Base-by-base conservation (phyloP, 2,113 vertebrate species). In the Melanotaenia duboulayi region DNA sequence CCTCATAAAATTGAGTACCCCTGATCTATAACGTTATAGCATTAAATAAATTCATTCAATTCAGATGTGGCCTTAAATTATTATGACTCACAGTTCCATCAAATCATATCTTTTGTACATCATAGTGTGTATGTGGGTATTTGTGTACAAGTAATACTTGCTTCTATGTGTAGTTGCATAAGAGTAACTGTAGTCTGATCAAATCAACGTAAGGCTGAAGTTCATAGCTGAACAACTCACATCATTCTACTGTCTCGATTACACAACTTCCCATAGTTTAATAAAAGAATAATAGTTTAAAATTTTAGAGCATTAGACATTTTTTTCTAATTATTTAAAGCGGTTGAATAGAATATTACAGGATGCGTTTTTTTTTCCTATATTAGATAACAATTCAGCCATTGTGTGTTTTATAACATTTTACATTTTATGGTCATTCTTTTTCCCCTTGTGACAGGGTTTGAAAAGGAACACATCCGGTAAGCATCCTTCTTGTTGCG, bases 391-490 rank as follows among this genome's bases (percentile, higher is more conserved):
- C 1, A 44, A 24, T 49, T 35, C 0, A 55, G 24, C 22, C 4
- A 2, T 32, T 69, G 46, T 52, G 0, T 66, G n/a, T 59, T 10
- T 67, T 54, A n/a, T n/a, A 5, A 0, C 22, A 50, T 67, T 82
- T 83, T 76, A 71, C 20, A 61, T 63, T 71, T 74, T 37, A 37
- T 0, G 78, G 17, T 80, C 6, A 19, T 76, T 92, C 7, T 93
- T 86, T 94, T 74, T 93, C 93, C 87, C 91, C 14, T 7, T 59
- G 81, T 96, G 95, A 77, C 94, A 99, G 97, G 97, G 96, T 77
- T 92, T 96, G 87, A 98, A 97, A 92, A 96, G 96, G 91, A 96
- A 98, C 91, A 90, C 95, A 87, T 96, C 96, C 84, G 94, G 97
- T 99, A 91, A 98, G 97, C 98, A 95, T 89, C 14, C 12, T 24